Conservation (phyloP, 2,797 vertebrate genomes). For the Cossypha dichroa region DNA sequence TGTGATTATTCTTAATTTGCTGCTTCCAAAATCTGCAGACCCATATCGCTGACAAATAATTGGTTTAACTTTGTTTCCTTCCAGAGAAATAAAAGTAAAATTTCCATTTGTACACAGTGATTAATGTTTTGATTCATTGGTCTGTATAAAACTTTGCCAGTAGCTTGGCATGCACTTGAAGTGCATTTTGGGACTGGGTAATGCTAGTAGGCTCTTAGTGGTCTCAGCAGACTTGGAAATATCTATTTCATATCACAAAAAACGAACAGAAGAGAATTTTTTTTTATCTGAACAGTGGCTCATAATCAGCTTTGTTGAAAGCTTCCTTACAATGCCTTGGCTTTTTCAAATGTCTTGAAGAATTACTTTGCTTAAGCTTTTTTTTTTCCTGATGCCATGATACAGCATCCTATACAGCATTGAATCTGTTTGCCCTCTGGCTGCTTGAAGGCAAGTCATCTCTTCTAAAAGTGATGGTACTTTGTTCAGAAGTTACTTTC, state of each 20-base stretch:
- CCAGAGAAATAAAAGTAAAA: conserved; percentile 15
- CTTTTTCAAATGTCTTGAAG: background rate
- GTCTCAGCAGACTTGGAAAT: conserved; percentile 14
- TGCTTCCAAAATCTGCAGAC: conserved; percentile 8
- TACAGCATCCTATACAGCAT: background rate
- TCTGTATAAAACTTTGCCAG: conserved; percentile 18
- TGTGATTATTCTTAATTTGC: conserved; percentile 48
- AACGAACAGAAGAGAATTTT: background rate
- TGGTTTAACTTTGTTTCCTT: conserved; percentile 30
- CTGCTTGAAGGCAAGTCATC: background rate
- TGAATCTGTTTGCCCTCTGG: background rate
- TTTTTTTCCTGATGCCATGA: background rate
- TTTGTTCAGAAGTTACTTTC: background rate
- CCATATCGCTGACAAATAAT: background rate
- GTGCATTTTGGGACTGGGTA: conserved; percentile 36
- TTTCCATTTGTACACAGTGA: conserved; percentile 15
- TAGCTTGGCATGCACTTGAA: conserved; percentile 18
- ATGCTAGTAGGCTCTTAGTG: conserved; percentile 16
- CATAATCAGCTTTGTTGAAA: background rate
- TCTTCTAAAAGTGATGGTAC: rapidly evolving
- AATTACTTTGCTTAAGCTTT: background rate
- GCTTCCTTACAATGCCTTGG: background rate
- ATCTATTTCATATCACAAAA: background rate
- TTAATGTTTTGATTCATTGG: conserved; percentile 56
- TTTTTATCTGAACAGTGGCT: background rate